phyloP scores from a whole-genome alignment of 2,113 vertebrate genomes.

The Halcyon senegalensis region DNA sequence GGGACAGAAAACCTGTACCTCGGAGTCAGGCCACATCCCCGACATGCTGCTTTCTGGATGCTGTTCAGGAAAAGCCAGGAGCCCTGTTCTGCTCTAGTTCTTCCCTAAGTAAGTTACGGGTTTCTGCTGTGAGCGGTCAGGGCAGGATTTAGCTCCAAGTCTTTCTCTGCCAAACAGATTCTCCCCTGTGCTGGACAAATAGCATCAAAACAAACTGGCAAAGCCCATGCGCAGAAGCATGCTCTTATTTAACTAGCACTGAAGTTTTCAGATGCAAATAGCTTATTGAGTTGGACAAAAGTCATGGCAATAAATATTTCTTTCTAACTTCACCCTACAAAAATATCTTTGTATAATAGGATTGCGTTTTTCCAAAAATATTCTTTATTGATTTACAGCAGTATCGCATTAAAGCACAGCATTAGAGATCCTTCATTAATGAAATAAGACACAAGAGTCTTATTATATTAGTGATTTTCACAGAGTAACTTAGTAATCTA shows the following conservation, averaged over 20 bases:
- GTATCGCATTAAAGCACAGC: constrained; percentile 35
- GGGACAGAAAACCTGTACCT: neutral
- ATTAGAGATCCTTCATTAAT: constrained; percentile 49
- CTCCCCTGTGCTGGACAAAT: neutral
- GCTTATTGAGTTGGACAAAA: constrained; percentile 57
- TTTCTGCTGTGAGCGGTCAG: neutral
- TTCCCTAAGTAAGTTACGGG: neutral
- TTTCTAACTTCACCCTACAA: constrained; percentile 50
- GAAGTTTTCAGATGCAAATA: constrained; percentile 42
- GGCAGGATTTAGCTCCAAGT: neutral
- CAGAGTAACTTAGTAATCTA: constrained; percentile 59
- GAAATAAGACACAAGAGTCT: constrained; percentile 52
- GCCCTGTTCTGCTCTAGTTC: neutral
- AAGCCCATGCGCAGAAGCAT: neutral
- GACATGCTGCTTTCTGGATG: neutral
- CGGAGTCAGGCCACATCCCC: neutral
- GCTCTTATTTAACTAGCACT: neutral
- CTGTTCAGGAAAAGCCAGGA: neutral
- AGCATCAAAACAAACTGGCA: neutral
- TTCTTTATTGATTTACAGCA: constrained; percentile 54
- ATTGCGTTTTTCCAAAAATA: constrained; percentile 42
- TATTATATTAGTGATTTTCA: constrained; percentile 46
- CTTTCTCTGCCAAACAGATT: neutral
- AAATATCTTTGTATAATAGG: constrained; percentile 49
- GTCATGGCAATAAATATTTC: constrained; percentile 35